These are phyloP conservation scores for Eospalax fontanierii DNA, from an alignment of 2,797 vertebrate genomes.

Conservation along the genomic window DNA sequence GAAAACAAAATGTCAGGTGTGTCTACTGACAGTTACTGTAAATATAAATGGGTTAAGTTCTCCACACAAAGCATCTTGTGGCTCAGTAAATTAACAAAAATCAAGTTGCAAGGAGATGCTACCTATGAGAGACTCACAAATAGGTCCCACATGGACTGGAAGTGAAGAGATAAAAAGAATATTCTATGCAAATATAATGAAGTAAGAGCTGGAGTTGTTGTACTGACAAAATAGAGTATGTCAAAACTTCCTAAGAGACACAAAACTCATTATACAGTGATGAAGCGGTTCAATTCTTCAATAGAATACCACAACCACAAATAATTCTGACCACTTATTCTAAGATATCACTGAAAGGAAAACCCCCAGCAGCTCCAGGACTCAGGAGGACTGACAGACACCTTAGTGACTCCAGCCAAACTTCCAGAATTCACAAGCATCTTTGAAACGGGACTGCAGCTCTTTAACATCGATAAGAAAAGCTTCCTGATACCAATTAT, in stretches of 20 bases:
- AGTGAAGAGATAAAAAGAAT: background rate
- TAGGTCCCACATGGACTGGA: background rate
- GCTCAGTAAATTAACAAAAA: background rate
- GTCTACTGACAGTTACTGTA: background rate
- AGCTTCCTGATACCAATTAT: too few relatives aligned
- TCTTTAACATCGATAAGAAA: too few relatives aligned
- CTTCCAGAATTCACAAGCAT: too few relatives aligned
- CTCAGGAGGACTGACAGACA: too few relatives aligned
- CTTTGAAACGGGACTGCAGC: too few relatives aligned
- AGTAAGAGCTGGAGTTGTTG: background rate
- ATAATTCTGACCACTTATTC: background rate
- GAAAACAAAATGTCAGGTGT: background rate
- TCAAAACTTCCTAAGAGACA: background rate
- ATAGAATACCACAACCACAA: background rate
- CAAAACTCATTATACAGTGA: background rate
- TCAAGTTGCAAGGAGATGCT: too few relatives aligned
- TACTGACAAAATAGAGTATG: background rate
- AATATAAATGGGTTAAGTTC: background rate
- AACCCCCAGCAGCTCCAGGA: too few relatives aligned
- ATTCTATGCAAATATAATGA: background rate
- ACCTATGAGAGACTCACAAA: background rate
- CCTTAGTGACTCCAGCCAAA: too few relatives aligned
- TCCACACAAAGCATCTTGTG: background rate
- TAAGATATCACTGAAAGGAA: too few relatives aligned
- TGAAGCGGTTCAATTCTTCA: background rate